A percentile compares a stretch with the other conserved stretches of the same genome.
Conservation (phyloP, 1,140 invertebrate genomes). For the Pissodes strobi region DNA sequence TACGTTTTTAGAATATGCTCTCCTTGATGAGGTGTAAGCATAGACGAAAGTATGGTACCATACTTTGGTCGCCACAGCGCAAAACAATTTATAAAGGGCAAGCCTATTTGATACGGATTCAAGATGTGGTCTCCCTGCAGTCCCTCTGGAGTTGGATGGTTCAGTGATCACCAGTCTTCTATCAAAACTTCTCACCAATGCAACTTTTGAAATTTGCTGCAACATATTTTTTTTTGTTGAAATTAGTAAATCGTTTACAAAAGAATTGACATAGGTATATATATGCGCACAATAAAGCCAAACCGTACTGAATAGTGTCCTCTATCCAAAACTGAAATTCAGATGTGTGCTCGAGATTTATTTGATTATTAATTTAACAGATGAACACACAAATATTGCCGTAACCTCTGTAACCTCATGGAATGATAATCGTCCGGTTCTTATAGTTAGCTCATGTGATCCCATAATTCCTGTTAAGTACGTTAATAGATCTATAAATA, state of each 20-base stretch:
- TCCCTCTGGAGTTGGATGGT: constrained; percentile 32
- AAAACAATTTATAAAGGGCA: constrained; percentile 36
- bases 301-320: too few species aligned
- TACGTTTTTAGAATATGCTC: constrained; percentile 7
- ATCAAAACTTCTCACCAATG: constrained; percentile 21
- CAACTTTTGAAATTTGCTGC: constrained; percentile 35
- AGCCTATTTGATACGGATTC: constrained; percentile 35
- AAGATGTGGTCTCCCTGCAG: too few species aligned
- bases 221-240: constrained; percentile 34
- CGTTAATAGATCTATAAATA: too few species aligned
- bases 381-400: too few species aligned
- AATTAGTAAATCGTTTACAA: constrained; percentile 5
- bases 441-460: too few species aligned
- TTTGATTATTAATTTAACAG: too few species aligned
- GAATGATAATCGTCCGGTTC: too few species aligned
- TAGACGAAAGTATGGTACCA: constrained; percentile 35
- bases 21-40: too few species aligned
- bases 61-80: constrained; percentile 31
- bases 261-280: constrained; percentile 6
- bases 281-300: constrained; percentile 9
- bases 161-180: constrained; percentile 30
- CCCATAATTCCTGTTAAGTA: too few species aligned
- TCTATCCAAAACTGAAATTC: too few species aligned
- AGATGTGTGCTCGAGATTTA: too few species aligned
- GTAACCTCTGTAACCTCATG: too few species aligned